Conservation (phyloP, 92 coral and sea anemone species). For the Porites rus region DNA sequence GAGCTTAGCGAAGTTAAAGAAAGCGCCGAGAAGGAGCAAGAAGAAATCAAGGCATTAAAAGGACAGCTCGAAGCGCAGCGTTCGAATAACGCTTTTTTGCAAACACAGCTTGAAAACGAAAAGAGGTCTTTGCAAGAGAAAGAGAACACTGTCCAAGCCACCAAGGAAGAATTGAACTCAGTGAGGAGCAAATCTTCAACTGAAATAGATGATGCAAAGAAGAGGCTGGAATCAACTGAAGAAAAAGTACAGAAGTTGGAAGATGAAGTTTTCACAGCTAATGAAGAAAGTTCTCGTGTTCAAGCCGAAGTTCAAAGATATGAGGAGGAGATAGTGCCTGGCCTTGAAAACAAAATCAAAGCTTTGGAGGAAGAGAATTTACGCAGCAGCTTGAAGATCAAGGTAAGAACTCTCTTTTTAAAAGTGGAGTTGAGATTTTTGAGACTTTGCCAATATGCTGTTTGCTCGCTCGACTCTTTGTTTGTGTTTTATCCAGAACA, state of each 20-base stretch:
- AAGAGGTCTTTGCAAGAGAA: conserved; percentile 3
- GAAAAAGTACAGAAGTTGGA: conserved; percentile 20
- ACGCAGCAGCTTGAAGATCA: conserved; percentile 29
- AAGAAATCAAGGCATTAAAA: conserved; percentile 16
- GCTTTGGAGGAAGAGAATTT: conserved; percentile 20
- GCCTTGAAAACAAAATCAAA: conserved; percentile 28
- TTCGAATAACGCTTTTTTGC: conserved; percentile 12
- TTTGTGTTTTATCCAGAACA: background rate
- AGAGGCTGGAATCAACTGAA: conserved; percentile 12
- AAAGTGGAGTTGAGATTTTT: background rate
- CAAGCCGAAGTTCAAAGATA: conserved; percentile 12
- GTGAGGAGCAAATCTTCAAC: conserved; percentile 4
- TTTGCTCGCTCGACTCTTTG: background rate
- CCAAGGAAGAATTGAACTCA: conserved; percentile 1
- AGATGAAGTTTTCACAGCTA: conserved; percentile 24
- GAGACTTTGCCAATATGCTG: background rate
- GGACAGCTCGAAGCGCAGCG: conserved; percentile 11
- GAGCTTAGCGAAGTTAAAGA: conserved; percentile 29
- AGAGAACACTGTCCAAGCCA: conserved; percentile 9
- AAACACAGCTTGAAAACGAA: conserved; percentile 30
- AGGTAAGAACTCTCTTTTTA: background rate
- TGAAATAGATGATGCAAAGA: conserved; percentile 19
- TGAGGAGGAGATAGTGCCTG: conserved; percentile 27
- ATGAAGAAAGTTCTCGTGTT: conserved; percentile 22
- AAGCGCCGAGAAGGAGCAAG: conserved; percentile 17